A percentile compares a stretch with the other conserved stretches of the same genome.
Conservation (phyloP, 2,888 invertebrate genomes). For the Polietes domitor region DNA sequence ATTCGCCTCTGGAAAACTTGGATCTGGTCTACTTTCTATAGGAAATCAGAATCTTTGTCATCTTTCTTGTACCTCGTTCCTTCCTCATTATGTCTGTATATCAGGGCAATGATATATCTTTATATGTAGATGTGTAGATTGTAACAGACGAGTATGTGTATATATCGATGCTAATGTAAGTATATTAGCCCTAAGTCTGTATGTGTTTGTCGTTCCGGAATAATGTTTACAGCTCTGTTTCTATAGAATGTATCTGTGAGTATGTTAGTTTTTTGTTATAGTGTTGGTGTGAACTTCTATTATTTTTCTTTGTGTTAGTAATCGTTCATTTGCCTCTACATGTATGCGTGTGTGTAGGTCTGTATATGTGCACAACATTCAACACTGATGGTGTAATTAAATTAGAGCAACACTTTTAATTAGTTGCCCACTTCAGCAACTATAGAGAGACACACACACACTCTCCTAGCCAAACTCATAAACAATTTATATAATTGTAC, state of each 20-base stretch:
- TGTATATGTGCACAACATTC: neutral
- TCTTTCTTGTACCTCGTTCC: no score
- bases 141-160: no score
- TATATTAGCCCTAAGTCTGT: slow-evolving; percentile 17
- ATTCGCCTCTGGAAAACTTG: no score
- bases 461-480: neutral
- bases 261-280: no score
- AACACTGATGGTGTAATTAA: slow-evolving; percentile 58
- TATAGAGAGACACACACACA: neutral
- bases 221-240: no score
- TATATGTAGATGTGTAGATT: neutral
- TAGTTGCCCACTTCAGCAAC: slow-evolving; percentile 38
- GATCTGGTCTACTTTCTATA: no score
- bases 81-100: no score
- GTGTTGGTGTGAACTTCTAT: neutral
- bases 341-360: neutral
- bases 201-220: no score
- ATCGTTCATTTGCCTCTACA: neutral
- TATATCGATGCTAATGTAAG: no score
- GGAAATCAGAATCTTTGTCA: no score
- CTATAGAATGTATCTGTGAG: no score
- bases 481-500: neutral
- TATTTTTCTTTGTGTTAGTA: neutral
- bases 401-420: slow-evolving; percentile 59
- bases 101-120: no score